A percentile compares a stretch with the other conserved stretches of the same genome.
phyloP scores from a whole-genome alignment of 2,113 vertebrate genomes.

The Lathamus discolor region DNA sequence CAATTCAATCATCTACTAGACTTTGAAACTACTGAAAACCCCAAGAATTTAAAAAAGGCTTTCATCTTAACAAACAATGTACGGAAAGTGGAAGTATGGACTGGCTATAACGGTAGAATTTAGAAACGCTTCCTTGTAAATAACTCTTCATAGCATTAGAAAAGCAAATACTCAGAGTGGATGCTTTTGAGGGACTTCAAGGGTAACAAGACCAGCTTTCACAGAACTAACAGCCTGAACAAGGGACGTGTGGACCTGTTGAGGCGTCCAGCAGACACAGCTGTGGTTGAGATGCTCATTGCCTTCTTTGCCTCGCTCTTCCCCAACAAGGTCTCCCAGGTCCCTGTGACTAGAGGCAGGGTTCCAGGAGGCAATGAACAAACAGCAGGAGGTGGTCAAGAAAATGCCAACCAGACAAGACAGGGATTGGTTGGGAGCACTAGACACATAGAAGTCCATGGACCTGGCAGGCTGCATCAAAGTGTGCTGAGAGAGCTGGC shows the following conservation, averaged over 20 bases:
- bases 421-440: not conserved
- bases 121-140: not conserved
- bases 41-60: not conserved
- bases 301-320: not conserved
- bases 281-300: fast-evolving
- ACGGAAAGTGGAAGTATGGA: not conserved
- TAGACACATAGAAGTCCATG: not conserved
- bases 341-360: not conserved
- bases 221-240: not conserved
- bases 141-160: not conserved
- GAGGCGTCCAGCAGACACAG: not conserved
- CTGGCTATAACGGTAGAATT: not conserved
- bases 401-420: not conserved
- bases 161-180: not conserved
- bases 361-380: not conserved
- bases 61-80: not conserved
- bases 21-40: not conserved
- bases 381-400: not conserved
- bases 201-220: not conserved
- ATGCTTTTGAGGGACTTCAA: not conserved
- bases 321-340: not conserved
- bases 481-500: not conserved
- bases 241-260: not conserved
- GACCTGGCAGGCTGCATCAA: not conserved
- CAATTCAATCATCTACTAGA: not conserved